Base-by-base conservation (phyloP, 2,888 invertebrate genomes). In the Erynnis tages region DNA sequence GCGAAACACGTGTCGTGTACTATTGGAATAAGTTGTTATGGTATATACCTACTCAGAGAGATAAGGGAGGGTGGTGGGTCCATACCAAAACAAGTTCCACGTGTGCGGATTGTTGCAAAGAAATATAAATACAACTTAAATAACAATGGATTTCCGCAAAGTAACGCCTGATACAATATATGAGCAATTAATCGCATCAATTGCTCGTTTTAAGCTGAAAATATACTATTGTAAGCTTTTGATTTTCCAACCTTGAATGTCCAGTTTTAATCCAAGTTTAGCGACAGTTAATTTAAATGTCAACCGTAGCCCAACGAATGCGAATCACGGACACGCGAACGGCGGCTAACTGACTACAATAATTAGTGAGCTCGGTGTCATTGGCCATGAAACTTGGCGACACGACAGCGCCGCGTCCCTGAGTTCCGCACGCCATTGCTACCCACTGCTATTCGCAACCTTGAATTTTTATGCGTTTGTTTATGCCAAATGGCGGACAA, bases 361-460 rank as follows among this genome's bases (percentile, higher is more conserved):
- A 50, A 50, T 50, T 50, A 50, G 25, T 5, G 5, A 41, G 27
- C 34, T 34, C 49, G 41, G 34, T 47, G 61, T 63, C 62, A 67
- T 58, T 71, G 73, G 65, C 73, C 69, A 61, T 73, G 69, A 71
- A 69, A 64, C 59, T 60, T 38, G 40, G 60, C 59, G 58, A 62
- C 56, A 57, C 50, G 59, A 54, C 62, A 57, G 43, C 57, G 19
- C n/a, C 46, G 55, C 54, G 64, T 64, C 66, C 67, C 69, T 67
- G 65, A 59, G 58, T 57, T 62, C 57, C 54, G 49, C 41, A 50
- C 47, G 43, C 38, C 16, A 23, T 27, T 25, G 11, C 4, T 5
- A 5, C 7, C 7, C 30, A n/a, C 19, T 8, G 2, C 34, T 45
- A 16, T 37, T 7, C 14, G 11, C 30, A 47, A 32, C 37, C 47